Conservation (phyloP, 2,113 vertebrate species). For the Tonatia bakeri region DNA sequence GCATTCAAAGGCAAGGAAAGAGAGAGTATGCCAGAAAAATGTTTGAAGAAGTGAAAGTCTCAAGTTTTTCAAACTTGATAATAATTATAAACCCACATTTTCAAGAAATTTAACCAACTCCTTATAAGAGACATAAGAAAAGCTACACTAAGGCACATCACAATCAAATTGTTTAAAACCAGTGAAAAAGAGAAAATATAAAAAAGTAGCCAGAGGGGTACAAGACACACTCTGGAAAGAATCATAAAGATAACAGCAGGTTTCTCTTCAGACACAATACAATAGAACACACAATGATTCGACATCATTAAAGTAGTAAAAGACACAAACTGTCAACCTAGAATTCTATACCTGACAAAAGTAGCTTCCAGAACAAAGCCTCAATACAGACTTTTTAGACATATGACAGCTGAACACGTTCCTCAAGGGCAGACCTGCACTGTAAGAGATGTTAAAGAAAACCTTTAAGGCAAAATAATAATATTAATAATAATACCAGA, state of each 20-base stretch:
- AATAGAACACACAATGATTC: background rate
- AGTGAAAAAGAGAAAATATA: slow-evolving; percentile 24
- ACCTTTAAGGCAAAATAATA: background rate
- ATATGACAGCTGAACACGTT: background rate
- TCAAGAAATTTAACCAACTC: background rate
- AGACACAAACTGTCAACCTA: background rate
- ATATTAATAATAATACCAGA: background rate
- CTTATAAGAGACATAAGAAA: background rate
- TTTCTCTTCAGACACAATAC: background rate
- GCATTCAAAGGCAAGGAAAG: background rate
- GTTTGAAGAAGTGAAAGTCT: background rate
- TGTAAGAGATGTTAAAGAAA: background rate
- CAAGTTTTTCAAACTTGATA: background rate
- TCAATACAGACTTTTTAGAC: background rate
- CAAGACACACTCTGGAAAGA: background rate
- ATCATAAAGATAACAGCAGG: background rate
- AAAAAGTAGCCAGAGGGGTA: background rate
- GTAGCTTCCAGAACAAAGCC: background rate
- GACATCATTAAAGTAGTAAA: background rate
- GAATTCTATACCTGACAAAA: background rate
- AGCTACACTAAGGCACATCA: background rate
- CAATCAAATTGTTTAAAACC: slow-evolving; percentile 14
- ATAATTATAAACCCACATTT: background rate
- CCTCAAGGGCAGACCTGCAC: background rate
- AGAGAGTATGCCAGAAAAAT: background rate